Percentiles rank a stretch among this genome's conserved stretches.
These are phyloP conservation scores for Marasmarcha lunaedactyla DNA, from an alignment of 2,888 invertebrate species.

Conservation along the genomic window DNA sequence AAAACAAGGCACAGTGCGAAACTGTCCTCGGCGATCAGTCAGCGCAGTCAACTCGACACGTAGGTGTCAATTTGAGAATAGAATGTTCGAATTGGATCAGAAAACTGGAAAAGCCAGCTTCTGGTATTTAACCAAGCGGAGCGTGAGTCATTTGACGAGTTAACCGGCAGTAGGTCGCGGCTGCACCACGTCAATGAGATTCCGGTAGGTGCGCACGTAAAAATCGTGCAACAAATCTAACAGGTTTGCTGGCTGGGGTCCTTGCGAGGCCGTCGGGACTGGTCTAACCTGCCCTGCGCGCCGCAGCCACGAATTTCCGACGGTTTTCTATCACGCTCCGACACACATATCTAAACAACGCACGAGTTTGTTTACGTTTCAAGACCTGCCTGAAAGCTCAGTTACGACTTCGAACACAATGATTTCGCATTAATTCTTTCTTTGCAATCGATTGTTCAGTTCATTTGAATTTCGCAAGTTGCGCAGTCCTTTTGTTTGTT, in stretches of 20 bases:
- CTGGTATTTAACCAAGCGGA: conserved; percentile 60
- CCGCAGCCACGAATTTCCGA: conserved; percentile 63
- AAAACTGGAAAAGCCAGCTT: conserved; percentile 67
- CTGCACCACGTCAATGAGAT: conserved; percentile 66
- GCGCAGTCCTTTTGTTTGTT: conserved; percentile 48
- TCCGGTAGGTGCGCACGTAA: conserved; percentile 70
- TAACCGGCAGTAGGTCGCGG: conserved; percentile 47
- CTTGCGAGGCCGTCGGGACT: conserved; percentile 69
- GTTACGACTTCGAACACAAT: not conserved
- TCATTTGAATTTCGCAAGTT: conserved; percentile 53
- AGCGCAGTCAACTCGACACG: not conserved
- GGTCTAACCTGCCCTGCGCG: conserved; percentile 69
- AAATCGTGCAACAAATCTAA: conserved; percentile 71
- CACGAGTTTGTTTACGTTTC: conserved; percentile 24
- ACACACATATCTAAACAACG: conserved; percentile 14
- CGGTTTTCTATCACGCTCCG: conserved; percentile 56
- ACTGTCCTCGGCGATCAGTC: not conserved
- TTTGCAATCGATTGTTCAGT: conserved; percentile 46
- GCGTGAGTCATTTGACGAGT: conserved; percentile 68
- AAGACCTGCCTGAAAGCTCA: conserved; percentile 4
- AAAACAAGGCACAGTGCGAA: not conserved
- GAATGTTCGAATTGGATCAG: conserved; percentile 58
- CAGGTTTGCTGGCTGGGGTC: conserved; percentile 69
- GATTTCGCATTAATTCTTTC: conserved; percentile 27
- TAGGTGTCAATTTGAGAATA: conserved; percentile 26